Evolutionary conservation across 2,113 vertebrate genomes (phyloP), one percentile per base, ranked within the genome.

Genomic region (Aythya baeri): DNA sequence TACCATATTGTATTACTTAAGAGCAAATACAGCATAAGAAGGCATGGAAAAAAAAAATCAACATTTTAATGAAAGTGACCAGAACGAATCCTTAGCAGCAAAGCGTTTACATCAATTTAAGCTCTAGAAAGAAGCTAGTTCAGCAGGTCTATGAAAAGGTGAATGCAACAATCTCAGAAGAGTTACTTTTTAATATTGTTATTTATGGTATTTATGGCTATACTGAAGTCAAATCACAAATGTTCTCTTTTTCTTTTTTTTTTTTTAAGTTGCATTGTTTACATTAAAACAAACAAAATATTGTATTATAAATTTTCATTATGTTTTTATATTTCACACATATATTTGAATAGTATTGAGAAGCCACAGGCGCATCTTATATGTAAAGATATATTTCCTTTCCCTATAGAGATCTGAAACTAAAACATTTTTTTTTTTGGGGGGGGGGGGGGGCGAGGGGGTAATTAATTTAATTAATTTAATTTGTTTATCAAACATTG

Each of bases 51-150:
- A 74, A 87, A 41, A 97, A 94, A 50, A 55, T 92, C 91, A 97
- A 88, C 84, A 89, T 96, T 97, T 96, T 98, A 98, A 98, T 97
- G 95, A 96, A 98, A 98, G 89, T 96, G 97, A 98, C 98, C 98
- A 98, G 97, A 95, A 97, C 98, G 65, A 98, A 98, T 98, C 96
- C 95, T 98, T 95, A 97, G 96, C 95, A 97, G 98, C 88, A 97
- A 97, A 97, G 95, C 93, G 3, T 97, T 97, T 96, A 96, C 50
- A 96, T 96, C 86, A 95, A 81, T 95, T 97, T 97, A 89, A 98
- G 70, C 71, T 89, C 80, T 95, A 74, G 82, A 86, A 97, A 97
- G 89, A 91, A 96, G 83, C 43, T 94, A 85, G 43, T 41, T 96
- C 83, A 92, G 34, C 17, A 96, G 58, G 65, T 94, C 54, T 93